Percentiles rank a stretch among this genome's conserved stretches.
Evolutionary conservation across 2,797 vertebrate genomes (phyloP).

Genomic region (Ciconia nigra): DNA sequence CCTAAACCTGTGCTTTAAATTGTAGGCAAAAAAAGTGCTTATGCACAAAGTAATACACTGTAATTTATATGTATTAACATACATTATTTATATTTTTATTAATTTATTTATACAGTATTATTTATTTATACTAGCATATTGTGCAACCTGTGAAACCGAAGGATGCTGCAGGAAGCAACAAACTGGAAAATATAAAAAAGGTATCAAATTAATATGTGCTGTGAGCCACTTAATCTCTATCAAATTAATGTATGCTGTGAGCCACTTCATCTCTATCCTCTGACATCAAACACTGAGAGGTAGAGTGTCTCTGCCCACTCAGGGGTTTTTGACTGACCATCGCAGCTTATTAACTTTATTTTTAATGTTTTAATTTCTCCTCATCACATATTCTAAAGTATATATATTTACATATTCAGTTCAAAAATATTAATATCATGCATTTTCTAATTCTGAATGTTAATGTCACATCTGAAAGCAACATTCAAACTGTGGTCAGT

Average conservation of each 20-base stretch:
- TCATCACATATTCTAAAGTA: background rate
- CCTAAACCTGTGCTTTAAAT: background rate
- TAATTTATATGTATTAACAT: background rate
- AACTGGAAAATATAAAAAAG: background rate
- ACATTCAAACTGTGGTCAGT: background rate
- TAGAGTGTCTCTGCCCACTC: background rate
- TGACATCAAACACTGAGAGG: background rate
- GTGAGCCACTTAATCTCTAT: background rate
- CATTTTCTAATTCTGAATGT: background rate
- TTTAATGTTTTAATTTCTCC: background rate
- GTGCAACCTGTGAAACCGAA: background rate
- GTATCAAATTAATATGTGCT: background rate
- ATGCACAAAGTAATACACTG: background rate
- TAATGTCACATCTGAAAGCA: background rate
- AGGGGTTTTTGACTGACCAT: background rate
- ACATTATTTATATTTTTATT: background rate
- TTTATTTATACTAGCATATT: background rate
- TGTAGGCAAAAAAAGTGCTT: background rate
- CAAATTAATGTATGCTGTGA: background rate
- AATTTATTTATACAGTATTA: background rate
- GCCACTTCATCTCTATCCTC: background rate
- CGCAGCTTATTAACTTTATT: background rate
- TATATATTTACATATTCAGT: background rate
- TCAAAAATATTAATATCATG: background rate
- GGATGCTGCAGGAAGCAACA: background rate